These are phyloP conservation scores for Enteromius trimaculatus DNA, from an alignment of 2,797 vertebrate species.

Conservation along the genomic window DNA sequence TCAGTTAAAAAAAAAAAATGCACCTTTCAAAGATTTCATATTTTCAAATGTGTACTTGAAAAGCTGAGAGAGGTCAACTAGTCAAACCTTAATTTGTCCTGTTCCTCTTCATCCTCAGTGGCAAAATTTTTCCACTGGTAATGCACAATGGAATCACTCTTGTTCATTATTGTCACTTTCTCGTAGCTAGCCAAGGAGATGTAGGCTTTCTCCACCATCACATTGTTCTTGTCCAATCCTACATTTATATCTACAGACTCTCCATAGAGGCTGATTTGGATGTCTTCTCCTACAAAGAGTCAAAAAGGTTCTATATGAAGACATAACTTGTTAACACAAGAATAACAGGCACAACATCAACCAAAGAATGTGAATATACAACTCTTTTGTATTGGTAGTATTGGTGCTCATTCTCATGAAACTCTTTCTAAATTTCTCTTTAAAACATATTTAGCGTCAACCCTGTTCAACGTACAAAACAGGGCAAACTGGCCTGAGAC, in stretches of 20 bases:
- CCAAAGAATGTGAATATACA: neutral
- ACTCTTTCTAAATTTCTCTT: neutral
- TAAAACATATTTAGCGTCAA: neutral
- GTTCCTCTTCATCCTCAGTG: constrained; percentile 77
- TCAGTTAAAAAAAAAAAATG: neutral
- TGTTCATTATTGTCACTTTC: constrained; percentile 80
- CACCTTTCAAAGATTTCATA: neutral
- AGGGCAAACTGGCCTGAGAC: neutral
- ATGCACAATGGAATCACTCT: constrained; percentile 76
- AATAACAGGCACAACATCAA: neutral
- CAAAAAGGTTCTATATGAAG: neutral
- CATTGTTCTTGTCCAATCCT: constrained; percentile 75
- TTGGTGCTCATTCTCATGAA: neutral
- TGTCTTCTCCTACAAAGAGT: constrained; percentile 80
- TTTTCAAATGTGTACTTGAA: neutral
- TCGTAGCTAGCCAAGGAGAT: constrained; percentile 75
- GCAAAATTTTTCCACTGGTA: constrained; percentile 85
- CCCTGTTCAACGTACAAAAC: neutral
- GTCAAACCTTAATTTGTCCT: constrained; percentile 73
- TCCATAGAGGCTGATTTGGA: constrained; percentile 80
- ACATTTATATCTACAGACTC: constrained; percentile 80
- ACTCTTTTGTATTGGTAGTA: neutral
- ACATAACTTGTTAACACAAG: neutral
- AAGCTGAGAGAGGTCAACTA: neutral
- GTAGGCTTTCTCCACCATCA: constrained; percentile 81